Conservation (phyloP, 2,113 vertebrate species). For the Oenanthe oenanthe region DNA sequence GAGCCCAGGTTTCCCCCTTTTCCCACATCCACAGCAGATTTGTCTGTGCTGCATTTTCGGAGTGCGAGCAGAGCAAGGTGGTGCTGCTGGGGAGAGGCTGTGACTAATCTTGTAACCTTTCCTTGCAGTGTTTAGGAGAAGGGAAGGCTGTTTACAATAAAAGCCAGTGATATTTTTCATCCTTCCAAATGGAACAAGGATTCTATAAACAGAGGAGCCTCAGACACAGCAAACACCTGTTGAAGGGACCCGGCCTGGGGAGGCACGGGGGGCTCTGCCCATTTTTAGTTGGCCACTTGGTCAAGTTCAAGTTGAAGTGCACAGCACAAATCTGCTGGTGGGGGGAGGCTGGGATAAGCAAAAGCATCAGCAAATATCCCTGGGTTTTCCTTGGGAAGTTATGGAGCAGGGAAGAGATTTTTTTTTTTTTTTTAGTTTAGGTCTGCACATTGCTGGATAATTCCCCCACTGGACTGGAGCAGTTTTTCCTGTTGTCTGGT, state of each 20-base stretch:
- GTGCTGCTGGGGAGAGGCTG: background rate
- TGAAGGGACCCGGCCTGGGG: slow-evolving; percentile 53
- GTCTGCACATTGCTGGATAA: background rate
- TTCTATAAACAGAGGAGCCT: slow-evolving; percentile 85
- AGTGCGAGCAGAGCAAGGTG: slow-evolving; percentile 43
- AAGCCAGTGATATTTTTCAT: slow-evolving; percentile 78
- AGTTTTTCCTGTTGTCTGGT: background rate
- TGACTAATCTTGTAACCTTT: slow-evolving; percentile 85
- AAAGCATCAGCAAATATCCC: background rate
- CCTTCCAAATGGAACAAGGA: slow-evolving; percentile 87
- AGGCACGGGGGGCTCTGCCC: background rate
- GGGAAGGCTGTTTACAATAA: slow-evolving; percentile 82
- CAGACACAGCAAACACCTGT: slow-evolving; percentile 91
- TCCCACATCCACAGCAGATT: background rate
- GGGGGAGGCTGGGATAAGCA: background rate
- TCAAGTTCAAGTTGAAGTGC: slow-evolving; percentile 50
- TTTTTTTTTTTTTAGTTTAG: background rate
- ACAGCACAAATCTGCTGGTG: background rate
- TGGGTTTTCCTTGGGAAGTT: background rate
- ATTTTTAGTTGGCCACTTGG: slow-evolving; percentile 25
- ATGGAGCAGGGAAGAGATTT: background rate
- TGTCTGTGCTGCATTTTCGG: background rate
- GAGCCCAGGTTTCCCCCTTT: fast-evolving
- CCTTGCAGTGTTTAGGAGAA: slow-evolving; percentile 77
- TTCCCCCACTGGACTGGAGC: background rate